Base-by-base conservation (phyloP, 2,888 invertebrate genomes). In the Hartigia nigra region DNA sequence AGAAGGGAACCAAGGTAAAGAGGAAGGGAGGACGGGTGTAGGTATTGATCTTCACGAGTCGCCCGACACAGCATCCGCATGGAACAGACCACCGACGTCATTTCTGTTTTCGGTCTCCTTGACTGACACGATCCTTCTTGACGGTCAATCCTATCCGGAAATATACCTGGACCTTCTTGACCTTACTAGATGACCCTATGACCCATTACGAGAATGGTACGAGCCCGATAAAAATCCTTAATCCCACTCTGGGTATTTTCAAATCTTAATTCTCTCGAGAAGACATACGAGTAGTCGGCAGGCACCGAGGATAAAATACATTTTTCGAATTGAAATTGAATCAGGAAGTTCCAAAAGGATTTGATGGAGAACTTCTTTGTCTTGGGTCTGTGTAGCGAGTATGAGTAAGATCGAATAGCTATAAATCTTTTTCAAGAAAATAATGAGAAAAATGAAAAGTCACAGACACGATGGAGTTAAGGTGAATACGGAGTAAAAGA, bases 31-130 rank as follows among this genome's bases (percentile, higher is more conserved):
- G 76, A 76, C 81, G 81, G 83, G 85, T 85, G 87, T 86, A 87
- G 84, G 87, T 88, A 88, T 88, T 87, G 88, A 88, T 88, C 85
- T 55, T 87, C 85, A 79, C 86, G 82, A 83, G 84, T 87, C 83
- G 82, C 83, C 80, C 84, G 83, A 83, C 84, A 81, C 77, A 84
- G 82, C 82, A 82, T 86, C 84, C 86, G 85, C 82, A 84, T 87
- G 84, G 87, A 87, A 86, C 85, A 82, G 84, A 82, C 84, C 82
- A 84, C 75, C 83, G 80, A 81, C 82, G 81, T 74, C 81, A 78
- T 79, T 77, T 75, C 77, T 81, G 76, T 80, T 80, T 75, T 81
- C 80, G 74, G 75, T 80, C 77, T 77, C 74, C 37, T 76, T 76
- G 72, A 9, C 12, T 72, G 72, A 55, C 23, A 34, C 72, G 72